phyloP scores from a whole-genome alignment of 2,888 invertebrate species.

The Nomada goodeniana region DNA sequence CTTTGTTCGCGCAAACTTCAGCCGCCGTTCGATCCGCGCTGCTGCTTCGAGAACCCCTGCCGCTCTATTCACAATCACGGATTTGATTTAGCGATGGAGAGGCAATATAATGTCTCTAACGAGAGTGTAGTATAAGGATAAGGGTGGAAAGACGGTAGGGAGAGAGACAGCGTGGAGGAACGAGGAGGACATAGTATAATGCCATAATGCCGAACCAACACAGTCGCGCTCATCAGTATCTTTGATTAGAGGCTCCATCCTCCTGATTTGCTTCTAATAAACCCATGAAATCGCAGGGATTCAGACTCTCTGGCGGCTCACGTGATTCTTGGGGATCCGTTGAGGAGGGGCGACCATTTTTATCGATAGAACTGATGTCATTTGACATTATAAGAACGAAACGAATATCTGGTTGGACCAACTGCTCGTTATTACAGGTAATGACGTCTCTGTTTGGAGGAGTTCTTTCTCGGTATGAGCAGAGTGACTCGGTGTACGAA shows the following conservation, averaged over 20 bases:
- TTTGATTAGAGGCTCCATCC: constrained; percentile 83
- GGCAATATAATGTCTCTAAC: constrained; percentile 81
- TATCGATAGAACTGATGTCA: constrained; percentile 40
- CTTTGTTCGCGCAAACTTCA: constrained; percentile 37
- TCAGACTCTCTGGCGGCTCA: constrained; percentile 54
- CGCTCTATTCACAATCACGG: constrained; percentile 76
- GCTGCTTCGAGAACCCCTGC: constrained; percentile 58
- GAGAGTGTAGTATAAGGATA: constrained; percentile 78
- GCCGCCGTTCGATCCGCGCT: constrained; percentile 28
- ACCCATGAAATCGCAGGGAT: constrained; percentile 76
- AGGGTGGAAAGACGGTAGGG: constrained; percentile 70
- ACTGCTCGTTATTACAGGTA: background rate
- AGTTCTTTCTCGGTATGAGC: no score
- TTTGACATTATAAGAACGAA: constrained; percentile 10
- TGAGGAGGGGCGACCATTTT: constrained; percentile 25
- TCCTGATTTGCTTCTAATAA: constrained; percentile 83
- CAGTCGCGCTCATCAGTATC: constrained; percentile 80
- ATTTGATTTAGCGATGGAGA: constrained; percentile 77
- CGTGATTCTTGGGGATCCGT: constrained; percentile 28
- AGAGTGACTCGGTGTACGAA: no score
- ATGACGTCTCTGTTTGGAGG: no score
- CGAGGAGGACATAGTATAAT: constrained; percentile 74
- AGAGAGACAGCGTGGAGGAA: constrained; percentile 55
- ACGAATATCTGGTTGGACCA: background rate
- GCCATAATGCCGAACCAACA: constrained; percentile 79